phyloP scores from a whole-genome alignment of 2,888 invertebrate genomes.

The Liodrosophila aerea region DNA sequence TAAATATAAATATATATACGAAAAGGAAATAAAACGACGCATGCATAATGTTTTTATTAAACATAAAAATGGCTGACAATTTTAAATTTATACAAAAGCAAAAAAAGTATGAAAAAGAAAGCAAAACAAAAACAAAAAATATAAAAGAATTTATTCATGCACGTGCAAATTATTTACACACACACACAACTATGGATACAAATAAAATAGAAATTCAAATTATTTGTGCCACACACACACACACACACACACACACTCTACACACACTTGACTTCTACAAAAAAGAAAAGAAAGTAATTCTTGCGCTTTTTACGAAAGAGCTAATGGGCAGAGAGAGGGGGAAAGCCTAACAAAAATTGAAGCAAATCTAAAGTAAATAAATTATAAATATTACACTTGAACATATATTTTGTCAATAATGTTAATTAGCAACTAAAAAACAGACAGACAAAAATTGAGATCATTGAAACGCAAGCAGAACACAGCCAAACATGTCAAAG shows the following conservation, averaged over 20 bases:
- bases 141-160: conserved; percentile 73
- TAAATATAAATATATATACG: not conserved
- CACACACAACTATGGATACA: conserved; percentile 15
- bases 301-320: conserved; percentile 31
- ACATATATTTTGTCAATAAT: conserved; percentile 73
- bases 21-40: conserved; percentile 23
- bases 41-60: conserved; percentile 70
- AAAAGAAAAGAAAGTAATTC: too few species aligned
- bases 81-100: conserved; percentile 71
- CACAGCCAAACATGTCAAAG: conserved; percentile 38
- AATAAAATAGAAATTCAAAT: conserved; percentile 12
- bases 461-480: conserved; percentile 16
- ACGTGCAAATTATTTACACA: conserved; percentile 68
- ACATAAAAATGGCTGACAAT: conserved; percentile 68
- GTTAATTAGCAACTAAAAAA: conserved; percentile 67
- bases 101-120: conserved; percentile 11
- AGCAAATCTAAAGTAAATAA: conserved; percentile 24
- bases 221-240: conserved; percentile 18
- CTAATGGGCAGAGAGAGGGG: not conserved
- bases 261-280: conserved; percentile 13
- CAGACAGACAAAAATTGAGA: conserved; percentile 18
- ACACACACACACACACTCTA: conserved; percentile 22
- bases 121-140: conserved; percentile 20
- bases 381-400: conserved; percentile 47
- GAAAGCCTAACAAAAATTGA: conserved; percentile 22